Base-by-base conservation (phyloP, 2,888 invertebrate genomes). In the Brachypterus glaber region DNA sequence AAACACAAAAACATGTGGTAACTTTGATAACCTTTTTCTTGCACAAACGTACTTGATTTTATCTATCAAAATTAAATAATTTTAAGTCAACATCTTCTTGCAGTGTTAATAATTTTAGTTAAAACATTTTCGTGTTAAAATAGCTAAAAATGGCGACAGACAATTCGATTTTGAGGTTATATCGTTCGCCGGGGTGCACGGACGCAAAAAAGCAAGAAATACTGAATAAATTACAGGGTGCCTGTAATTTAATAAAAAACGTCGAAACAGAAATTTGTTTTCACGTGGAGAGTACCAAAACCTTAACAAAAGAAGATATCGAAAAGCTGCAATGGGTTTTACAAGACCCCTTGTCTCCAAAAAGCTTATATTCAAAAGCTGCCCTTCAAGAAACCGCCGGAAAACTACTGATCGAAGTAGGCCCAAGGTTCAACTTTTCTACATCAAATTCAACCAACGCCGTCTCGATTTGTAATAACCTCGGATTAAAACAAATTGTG, bases 401-500 rank as follows among this genome's bases (percentile, higher is more conserved):
- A 39, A 60, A 67, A 17, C 46, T 71, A 8, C 47, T 90, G 4
- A 73, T 93, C 52, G 93, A 93, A 74, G 85, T 91, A 60, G 93
- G 93, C 16, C 93, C 93, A 21, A 79, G 92, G 51, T 81, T 92
- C 52, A 91, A 92, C 66, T 95, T 95, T 63, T 92, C 91, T 11
- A 96, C 96, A 25, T 83, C 97, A 0, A 89, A 89, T 62, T 95
- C 93, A 1, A 95, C 92, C 49, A 97, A 97, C 67, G 90, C 92
- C 17, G 87, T 96, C 1, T 91, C 93, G 35, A 95, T 96, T 50
- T 93, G 91, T 60, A 78, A 80, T 47, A 84, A 89, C 52, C 76
- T 92, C 30, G 86, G 88, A 2, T 66, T 95, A 18, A 66, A 67
- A 26, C 75, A 79, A 60, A 73, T 97, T 3, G 72, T 69, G 3